These are phyloP conservation scores for Rynchops niger DNA, from an alignment of 2,113 vertebrate genomes.

Conservation along the genomic window DNA sequence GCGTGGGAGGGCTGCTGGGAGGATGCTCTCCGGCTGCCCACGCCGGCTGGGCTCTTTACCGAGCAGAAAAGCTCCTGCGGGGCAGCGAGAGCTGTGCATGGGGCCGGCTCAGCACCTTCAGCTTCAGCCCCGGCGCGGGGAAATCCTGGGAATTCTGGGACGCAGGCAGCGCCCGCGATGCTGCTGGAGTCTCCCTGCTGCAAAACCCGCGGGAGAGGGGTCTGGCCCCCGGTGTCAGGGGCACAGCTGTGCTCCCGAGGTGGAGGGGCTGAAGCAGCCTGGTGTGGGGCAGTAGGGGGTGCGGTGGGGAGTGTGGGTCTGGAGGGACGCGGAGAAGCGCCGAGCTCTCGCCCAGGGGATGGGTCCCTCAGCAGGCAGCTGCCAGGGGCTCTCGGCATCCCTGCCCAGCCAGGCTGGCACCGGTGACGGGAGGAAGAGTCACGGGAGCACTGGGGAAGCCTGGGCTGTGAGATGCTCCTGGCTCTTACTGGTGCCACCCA, in stretches of 20 bases:
- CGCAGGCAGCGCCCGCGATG: accelerated
- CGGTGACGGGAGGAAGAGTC: accelerated
- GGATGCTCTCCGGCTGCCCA: neutral
- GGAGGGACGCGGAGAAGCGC: neutral
- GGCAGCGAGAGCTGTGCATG: neutral
- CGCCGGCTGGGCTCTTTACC: neutral
- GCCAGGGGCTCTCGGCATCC: neutral
- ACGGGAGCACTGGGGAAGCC: accelerated
- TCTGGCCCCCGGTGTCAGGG: accelerated
- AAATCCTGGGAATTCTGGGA: neutral
- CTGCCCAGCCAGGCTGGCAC: neutral
- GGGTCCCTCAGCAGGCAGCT: neutral
- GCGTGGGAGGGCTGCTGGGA: neutral
- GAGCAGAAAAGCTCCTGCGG: neutral
- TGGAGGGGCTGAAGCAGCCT: neutral
- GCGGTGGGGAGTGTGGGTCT: neutral
- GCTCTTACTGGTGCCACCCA: neutral
- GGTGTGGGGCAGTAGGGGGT: neutral
- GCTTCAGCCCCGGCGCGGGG: accelerated
- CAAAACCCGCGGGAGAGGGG: neutral
- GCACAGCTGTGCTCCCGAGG: neutral
- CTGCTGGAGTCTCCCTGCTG: neutral
- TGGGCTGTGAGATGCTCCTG: neutral
- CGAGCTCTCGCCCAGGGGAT: accelerated
- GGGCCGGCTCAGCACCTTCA: accelerated